A percentile compares a stretch with the other conserved stretches of the same genome.
Conservation (phyloP, 1,140 invertebrate species). For the Thereuonema tuberculata region DNA sequence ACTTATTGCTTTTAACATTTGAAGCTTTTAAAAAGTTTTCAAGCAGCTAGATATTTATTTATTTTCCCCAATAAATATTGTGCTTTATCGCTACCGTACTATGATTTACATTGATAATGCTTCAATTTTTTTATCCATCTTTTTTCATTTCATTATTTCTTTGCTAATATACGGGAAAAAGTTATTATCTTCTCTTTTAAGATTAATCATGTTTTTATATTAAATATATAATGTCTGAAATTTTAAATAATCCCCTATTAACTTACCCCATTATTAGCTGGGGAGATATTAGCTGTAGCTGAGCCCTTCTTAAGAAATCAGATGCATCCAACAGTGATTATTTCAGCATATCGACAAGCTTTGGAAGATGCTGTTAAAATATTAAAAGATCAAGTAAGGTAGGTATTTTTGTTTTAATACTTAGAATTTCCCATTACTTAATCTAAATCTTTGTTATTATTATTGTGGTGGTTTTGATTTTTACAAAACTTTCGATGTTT, state of each 20-base stretch:
- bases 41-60: no score
- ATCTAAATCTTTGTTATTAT: not conserved
- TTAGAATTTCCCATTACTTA: no score
- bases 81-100: not conserved
- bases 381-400: slow-evolving; percentile 60
- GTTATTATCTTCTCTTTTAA: not conserved
- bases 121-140: not conserved
- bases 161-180: no score
- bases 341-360: slow-evolving; percentile 83
- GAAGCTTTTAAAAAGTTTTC: no score
- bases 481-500: not conserved
- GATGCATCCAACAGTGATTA: slow-evolving; percentile 95
- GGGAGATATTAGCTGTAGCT: slow-evolving; percentile 83
- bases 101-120: not conserved
- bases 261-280: slow-evolving; percentile 46
- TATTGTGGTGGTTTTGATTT: not conserved
- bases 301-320: slow-evolving; percentile 87
- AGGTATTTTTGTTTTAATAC: not conserved
- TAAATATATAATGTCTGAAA: no score
- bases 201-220: not conserved
- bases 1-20: no score
- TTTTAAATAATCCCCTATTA: not conserved
- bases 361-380: slow-evolving; percentile 81
- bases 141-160: no score
- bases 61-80: not conserved